Conservation (phyloP, 2,888 invertebrate species). For the Nemapogon koenigi region DNA sequence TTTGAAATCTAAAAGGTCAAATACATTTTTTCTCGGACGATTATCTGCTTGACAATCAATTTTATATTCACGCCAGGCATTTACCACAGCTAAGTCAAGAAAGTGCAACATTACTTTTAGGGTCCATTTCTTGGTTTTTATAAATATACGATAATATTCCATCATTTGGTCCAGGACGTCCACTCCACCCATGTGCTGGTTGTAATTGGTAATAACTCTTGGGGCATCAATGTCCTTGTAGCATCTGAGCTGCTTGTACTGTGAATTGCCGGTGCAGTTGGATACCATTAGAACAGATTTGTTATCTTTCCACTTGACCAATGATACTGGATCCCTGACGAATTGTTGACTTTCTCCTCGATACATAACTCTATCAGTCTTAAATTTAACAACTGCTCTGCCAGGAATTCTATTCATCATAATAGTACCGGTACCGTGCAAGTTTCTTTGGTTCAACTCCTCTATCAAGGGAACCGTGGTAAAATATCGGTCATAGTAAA, state of each 20-base stretch:
- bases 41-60: neutral
- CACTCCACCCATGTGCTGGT: slow-evolving; percentile 16
- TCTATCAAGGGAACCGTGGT: slow-evolving; percentile 10
- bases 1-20: slow-evolving; percentile 4
- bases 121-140: slow-evolving; percentile 25
- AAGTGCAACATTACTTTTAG: slow-evolving; percentile 22
- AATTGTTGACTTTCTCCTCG: slow-evolving; percentile 11
- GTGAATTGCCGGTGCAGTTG: slow-evolving; percentile 13
- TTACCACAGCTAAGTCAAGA: slow-evolving; percentile 21
- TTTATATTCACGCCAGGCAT: too few species aligned
- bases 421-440: slow-evolving; percentile 12
- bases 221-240: slow-evolving; percentile 17
- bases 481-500: too few species aligned
- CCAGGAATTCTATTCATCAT: slow-evolving; percentile 10
- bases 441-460: slow-evolving; percentile 1
- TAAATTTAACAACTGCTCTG: slow-evolving; percentile 8
- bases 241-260: slow-evolving; percentile 13
- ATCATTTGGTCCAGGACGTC: slow-evolving; percentile 20
- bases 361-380: slow-evolving; percentile 6
- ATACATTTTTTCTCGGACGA: neutral
- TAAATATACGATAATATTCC: slow-evolving; percentile 21
- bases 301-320: slow-evolving; percentile 18
- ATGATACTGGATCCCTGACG: slow-evolving; percentile 10
- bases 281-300: slow-evolving; percentile 17
- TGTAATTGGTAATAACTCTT: slow-evolving; percentile 17